These are phyloP conservation scores for Tetragonula carbonaria DNA, from an alignment of 2,888 invertebrate genomes.

Conservation along the genomic window DNA sequence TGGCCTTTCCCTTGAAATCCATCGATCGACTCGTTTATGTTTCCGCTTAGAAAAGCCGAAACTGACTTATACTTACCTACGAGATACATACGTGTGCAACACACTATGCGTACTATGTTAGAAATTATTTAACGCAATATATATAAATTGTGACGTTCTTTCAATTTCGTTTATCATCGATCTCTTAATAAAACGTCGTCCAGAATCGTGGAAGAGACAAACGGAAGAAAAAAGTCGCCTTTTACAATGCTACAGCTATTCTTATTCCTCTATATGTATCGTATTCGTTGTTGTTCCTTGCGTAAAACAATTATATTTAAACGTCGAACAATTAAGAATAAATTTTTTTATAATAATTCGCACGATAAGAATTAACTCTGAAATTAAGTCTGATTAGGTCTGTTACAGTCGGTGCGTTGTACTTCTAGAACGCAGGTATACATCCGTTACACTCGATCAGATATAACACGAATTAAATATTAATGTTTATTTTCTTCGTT, in stretches of 20 bases:
- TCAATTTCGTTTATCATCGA: not conserved
- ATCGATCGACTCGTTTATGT: not conserved
- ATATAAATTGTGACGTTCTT: not conserved
- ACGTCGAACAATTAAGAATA: not conserved
- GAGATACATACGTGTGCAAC: not conserved
- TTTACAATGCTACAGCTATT: not conserved
- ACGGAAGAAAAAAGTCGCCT: not conserved
- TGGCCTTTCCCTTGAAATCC: not conserved
- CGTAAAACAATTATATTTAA: not conserved
- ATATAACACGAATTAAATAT: not conserved
- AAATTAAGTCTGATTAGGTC: conserved; percentile 80
- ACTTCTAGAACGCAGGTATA: not conserved
- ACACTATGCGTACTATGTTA: too few species aligned
- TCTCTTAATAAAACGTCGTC: not conserved
- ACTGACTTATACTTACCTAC: conserved; percentile 12
- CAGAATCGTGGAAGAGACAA: not conserved
- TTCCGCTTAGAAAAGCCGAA: not conserved
- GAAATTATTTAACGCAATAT: not conserved
- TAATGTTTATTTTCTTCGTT: not conserved
- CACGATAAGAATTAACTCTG: not conserved
- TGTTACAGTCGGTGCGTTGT: conserved; percentile 77
- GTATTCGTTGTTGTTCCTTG: not conserved
- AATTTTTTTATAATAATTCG: not conserved
- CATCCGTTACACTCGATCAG: not conserved
- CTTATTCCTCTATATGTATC: not conserved